phyloP scores from a whole-genome alignment of 2,113 vertebrate species.

The Lycocorax pyrrhopterus region DNA sequence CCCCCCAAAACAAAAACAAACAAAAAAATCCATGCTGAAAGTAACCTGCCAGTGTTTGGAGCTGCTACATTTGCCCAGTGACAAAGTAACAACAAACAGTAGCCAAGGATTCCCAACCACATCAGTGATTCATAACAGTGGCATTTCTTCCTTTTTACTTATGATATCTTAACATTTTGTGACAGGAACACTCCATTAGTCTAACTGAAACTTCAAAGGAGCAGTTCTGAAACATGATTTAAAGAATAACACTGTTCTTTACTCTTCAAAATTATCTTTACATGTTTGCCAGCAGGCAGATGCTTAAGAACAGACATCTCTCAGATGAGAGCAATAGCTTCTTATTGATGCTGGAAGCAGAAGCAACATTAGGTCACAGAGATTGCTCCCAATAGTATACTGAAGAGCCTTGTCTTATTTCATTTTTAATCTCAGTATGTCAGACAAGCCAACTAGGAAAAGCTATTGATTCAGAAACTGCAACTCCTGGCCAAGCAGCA shows the following conservation, averaged over 20 bases:
- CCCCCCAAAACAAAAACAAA: neutral
- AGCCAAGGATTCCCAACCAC: neutral
- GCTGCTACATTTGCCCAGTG: neutral
- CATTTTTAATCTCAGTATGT: slow-evolving; percentile 22
- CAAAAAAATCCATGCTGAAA: neutral
- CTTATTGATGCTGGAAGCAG: neutral
- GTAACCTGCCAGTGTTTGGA: neutral
- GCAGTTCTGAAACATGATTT: neutral
- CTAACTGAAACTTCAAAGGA: neutral
- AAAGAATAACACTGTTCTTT: neutral
- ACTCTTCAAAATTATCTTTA: neutral
- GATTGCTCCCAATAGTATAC: neutral
- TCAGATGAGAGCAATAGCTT: neutral
- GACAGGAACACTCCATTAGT: neutral
- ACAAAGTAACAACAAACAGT: neutral
- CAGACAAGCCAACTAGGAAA: slow-evolving; percentile 1
- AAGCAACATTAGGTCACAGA: neutral
- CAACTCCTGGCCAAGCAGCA: neutral
- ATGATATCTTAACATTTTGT: neutral
- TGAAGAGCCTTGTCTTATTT: neutral
- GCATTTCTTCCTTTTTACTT: neutral
- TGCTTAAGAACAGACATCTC: neutral
- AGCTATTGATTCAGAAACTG: slow-evolving; percentile 20
- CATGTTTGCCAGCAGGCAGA: neutral
- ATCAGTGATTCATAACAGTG: neutral